A percentile compares a stretch with the other conserved stretches of the same genome.
Conservation (phyloP, 2,888 invertebrate genomes). For the Chrysodeixis includens region DNA sequence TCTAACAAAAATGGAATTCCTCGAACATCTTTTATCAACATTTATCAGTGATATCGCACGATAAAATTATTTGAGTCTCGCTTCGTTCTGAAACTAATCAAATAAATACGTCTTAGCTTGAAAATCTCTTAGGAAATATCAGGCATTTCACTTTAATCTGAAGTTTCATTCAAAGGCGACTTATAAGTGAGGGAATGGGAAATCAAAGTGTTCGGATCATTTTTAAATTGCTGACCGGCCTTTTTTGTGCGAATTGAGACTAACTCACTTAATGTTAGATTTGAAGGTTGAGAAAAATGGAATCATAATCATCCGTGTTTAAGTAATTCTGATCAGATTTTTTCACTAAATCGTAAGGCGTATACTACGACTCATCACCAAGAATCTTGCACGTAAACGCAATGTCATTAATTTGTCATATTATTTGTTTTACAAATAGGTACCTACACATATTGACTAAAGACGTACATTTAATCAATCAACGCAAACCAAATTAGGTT, state of each 20-base stretch:
- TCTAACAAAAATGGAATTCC: not conserved
- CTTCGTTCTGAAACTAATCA: conserved; percentile 16
- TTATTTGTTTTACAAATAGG: too few relatives aligned
- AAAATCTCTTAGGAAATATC: conserved; percentile 4
- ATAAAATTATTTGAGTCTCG: conserved; percentile 17
- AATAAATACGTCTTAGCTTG: conserved; percentile 13
- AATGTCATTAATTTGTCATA: too few relatives aligned
- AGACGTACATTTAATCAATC: too few relatives aligned
- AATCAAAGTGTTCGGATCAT: conserved; percentile 1
- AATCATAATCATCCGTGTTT: too few relatives aligned
- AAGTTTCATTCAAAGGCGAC: not conserved
- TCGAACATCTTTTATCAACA: conserved; percentile 13
- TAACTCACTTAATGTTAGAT: not conserved
- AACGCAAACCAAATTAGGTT: too few relatives aligned
- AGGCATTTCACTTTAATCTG: conserved; percentile 13
- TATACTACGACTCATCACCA: too few relatives aligned
- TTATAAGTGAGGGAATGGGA: not conserved
- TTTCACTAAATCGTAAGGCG: too few relatives aligned
- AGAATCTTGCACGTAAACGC: too few relatives aligned
- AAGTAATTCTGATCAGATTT: too few relatives aligned
- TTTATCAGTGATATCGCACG: conserved; percentile 29
- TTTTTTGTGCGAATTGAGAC: not conserved
- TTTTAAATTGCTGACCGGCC: not conserved
- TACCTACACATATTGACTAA: too few relatives aligned
- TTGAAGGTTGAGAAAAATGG: not conserved